Evolutionary conservation across 2,113 vertebrate species (phyloP), one percentile per base, ranked within the genome.

Genomic region (Nothobranchius furzeri): DNA sequence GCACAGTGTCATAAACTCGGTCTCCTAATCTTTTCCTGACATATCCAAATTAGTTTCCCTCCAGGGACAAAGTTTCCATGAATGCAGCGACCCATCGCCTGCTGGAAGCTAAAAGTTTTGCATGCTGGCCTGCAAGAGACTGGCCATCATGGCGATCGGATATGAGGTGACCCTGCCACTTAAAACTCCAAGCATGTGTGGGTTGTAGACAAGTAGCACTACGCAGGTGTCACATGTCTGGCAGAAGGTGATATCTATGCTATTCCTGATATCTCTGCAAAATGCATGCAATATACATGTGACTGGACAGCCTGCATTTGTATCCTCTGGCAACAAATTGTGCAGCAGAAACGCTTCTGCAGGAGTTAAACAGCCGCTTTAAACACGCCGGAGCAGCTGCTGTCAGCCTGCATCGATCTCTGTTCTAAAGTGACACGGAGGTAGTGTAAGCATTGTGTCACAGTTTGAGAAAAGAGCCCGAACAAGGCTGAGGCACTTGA

Each of bases 151-250:
- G 84, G 84, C 71, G 64, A 56, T 6, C 53, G 42, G 13, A 52
- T 77, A 66, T 78, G 70, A 78, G 64, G 81, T 85, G 79, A 73
- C 77, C 71, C 17, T 60, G 70, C 68, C 53, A 68, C 80, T 76
- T 56, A 79, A 78, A 79, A 73, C 80, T 78, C 48, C 82, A 79
- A 53, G 75, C 75, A 83, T 73, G 87, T 76, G 78, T 73, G 73
- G 68, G 80, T 75, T 40, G 46, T 43, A 59, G 78, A 78, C 72
- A 69, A 81, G 83, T 10, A 68, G 72, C 64, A 75, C 81, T 64
- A 81, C 82, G 64, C 73, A 67, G 75, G 70, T 78, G 74, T 90
- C 82, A 60, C 74, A 64, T 54, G 65, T 63, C 73, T 76, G 70
- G 49, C 76, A 67, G 72, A 79, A 86, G 65, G 76, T 50, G 72